Evolutionary conservation across 2,113 vertebrate genomes (phyloP).

Genomic region (Pangasianodon hypophthalmus): DNA sequence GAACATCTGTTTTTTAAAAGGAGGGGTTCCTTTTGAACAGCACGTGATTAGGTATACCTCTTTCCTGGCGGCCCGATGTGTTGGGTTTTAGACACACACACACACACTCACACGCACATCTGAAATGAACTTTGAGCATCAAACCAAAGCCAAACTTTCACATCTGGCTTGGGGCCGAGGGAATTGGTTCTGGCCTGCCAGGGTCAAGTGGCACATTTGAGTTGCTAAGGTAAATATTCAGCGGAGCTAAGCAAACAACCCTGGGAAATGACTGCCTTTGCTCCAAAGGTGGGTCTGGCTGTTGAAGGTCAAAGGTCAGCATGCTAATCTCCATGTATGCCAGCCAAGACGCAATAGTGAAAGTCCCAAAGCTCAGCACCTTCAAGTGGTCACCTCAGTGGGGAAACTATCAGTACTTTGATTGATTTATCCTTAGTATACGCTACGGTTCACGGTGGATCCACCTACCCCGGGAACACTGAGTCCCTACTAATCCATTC

Average conservation of each 20-base stretch:
- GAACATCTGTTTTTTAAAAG: slow-evolving; percentile 51
- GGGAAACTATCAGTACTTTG: background rate
- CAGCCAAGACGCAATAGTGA: slow-evolving; percentile 57
- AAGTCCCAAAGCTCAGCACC: slow-evolving; percentile 28
- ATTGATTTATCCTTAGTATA: background rate
- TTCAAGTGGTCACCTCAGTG: background rate
- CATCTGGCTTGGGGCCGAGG: slow-evolving; percentile 67
- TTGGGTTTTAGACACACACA: slow-evolving; percentile 40
- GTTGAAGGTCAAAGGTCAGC: slow-evolving; percentile 63
- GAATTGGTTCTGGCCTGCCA: slow-evolving; percentile 67
- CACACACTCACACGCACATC: slow-evolving; percentile 45
- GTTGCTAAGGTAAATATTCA: slow-evolving; percentile 65
- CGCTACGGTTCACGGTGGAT: background rate
- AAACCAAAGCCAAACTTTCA: slow-evolving; percentile 54
- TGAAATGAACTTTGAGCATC: slow-evolving; percentile 64
- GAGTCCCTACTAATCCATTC: background rate
- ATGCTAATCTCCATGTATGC: slow-evolving; percentile 69
- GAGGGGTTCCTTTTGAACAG: slow-evolving; percentile 60
- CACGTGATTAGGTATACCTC: slow-evolving; percentile 71
- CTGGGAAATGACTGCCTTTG: slow-evolving; percentile 61
- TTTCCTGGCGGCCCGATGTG: slow-evolving; percentile 63
- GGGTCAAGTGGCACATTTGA: slow-evolving; percentile 75
- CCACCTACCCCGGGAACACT: background rate
- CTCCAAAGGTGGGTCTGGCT: slow-evolving; percentile 46
- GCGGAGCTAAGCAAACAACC: slow-evolving; percentile 48